Evolutionary conservation across 2,888 invertebrate genomes (phyloP).

Genomic region (Dinocampus coccinellae): DNA sequence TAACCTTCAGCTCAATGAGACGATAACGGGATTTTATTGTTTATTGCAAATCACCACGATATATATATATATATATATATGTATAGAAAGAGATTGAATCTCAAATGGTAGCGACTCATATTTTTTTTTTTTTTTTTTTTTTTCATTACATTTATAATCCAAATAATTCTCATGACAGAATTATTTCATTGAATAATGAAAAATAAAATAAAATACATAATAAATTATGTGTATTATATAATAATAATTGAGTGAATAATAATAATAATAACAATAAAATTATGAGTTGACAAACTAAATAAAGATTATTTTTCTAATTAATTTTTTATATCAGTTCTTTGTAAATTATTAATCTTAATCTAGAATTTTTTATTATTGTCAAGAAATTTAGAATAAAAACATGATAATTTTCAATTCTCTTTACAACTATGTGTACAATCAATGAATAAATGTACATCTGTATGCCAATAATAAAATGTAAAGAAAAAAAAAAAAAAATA

Average conservation of each 20-base stretch:
- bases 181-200: neutral
- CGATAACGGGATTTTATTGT: conserved; percentile 12
- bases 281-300: neutral
- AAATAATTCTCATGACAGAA: neutral
- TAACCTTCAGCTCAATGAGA: conserved; percentile 5
- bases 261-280: neutral
- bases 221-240: too few relatives aligned
- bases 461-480: too few relatives aligned
- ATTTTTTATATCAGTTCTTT: too few relatives aligned
- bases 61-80: neutral
- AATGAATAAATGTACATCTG: too few relatives aligned
- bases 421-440: too few relatives aligned
- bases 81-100: neutral
- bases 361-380: too few relatives aligned
- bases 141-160: neutral
- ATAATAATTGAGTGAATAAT: too few relatives aligned
- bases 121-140: neutral
- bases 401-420: too few relatives aligned
- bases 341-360: too few relatives aligned
- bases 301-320: neutral
- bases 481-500: too few relatives aligned
- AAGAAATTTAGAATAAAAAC: too few relatives aligned
- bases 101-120: neutral
- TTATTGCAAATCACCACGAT: conserved; percentile 1
- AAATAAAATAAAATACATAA: neutral